Conservation (phyloP, 2,113 vertebrate species). For the Chlorodrepanis virens region DNA sequence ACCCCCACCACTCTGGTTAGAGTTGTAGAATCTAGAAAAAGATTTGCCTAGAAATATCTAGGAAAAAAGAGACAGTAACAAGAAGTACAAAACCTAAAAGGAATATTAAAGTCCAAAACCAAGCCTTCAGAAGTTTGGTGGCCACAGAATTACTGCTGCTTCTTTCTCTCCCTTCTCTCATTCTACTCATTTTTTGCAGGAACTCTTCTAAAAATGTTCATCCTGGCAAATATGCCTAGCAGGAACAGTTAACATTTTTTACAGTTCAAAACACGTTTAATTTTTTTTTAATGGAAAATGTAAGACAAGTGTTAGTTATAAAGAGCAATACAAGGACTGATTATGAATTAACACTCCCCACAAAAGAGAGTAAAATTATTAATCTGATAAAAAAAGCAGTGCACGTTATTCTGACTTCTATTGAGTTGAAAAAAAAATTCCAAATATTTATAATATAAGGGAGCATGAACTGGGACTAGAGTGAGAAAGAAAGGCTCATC, state of each 20-base stretch:
- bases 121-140: background rate
- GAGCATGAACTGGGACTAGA: background rate
- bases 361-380: background rate
- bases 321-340: background rate
- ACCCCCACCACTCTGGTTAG: background rate
- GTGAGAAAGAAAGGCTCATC: background rate
- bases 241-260: background rate
- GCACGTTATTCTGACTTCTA: background rate
- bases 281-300: background rate
- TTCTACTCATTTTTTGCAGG: background rate
- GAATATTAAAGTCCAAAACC: background rate
- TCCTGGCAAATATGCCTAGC: background rate
- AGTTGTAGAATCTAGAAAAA: background rate
- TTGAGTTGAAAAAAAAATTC: background rate
- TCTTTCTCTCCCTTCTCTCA: background rate
- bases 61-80: background rate
- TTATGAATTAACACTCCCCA: background rate
- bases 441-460: background rate
- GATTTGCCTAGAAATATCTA: background rate
- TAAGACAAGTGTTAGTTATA: background rate
- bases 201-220: background rate
- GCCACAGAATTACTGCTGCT: background rate
- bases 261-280: background rate
- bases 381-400: background rate
- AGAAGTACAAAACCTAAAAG: background rate